These are phyloP conservation scores for Hyposmocoma kahamanoa DNA, from an alignment of 1,140 invertebrate species.

Conservation along the genomic window DNA sequence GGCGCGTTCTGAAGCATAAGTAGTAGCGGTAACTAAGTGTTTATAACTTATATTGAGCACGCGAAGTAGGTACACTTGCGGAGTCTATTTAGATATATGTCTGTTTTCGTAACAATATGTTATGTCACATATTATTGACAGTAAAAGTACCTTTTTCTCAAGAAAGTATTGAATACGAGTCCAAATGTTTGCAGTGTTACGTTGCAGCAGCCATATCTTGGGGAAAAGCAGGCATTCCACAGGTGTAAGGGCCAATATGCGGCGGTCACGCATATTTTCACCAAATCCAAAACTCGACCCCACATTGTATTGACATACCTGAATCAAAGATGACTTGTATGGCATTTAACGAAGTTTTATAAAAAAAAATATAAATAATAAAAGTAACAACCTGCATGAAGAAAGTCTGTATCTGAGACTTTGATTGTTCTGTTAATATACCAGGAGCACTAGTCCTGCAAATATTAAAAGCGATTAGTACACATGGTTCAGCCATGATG, in stretches of 20 bases:
- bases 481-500: too few species aligned
- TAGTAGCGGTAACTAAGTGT: too few species aligned
- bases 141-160: conserved; percentile 70
- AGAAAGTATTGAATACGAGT: conserved; percentile 75
- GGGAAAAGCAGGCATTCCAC: conserved; percentile 77
- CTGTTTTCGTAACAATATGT: too few species aligned
- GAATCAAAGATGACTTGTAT: background rate
- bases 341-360: background rate
- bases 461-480: too few species aligned
- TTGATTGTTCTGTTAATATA: too few species aligned
- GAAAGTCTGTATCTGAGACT: conserved; percentile 56
- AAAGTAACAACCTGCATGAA: conserved; percentile 74
- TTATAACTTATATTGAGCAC: too few species aligned
- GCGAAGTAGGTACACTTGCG: too few species aligned
- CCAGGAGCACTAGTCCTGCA: too few species aligned
- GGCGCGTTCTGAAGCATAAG: too few species aligned
- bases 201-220: conserved; percentile 75
- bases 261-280: conserved; percentile 76
- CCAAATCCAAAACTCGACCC: conserved; percentile 73
- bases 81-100: too few species aligned
- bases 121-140: too few species aligned
- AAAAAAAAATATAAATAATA: too few species aligned
- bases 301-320: conserved; percentile 62
- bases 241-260: conserved; percentile 73
- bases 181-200: conserved; percentile 79